A percentile compares a stretch with the other conserved stretches of the same genome.
These are phyloP conservation scores for Nysson spinosus DNA, from an alignment of 2,888 invertebrate genomes.

Conservation along the genomic window DNA sequence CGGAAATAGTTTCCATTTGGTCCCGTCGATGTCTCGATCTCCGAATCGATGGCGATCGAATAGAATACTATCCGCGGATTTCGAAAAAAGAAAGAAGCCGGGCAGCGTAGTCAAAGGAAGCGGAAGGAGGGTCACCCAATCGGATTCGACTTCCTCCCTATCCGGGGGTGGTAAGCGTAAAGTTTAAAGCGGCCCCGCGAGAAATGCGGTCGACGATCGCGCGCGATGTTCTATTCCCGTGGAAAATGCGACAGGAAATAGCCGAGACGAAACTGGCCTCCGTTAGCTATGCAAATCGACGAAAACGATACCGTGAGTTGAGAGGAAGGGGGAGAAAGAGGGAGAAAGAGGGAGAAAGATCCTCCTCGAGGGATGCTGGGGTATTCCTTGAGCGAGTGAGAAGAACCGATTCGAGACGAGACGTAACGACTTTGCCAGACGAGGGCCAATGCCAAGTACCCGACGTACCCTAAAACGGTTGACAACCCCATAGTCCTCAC, in stretches of 20 bases:
- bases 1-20: neutral
- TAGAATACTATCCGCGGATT: neutral
- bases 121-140: neutral
- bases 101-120: neutral
- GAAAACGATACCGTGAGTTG: conserved; percentile 38
- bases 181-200: conserved; percentile 53
- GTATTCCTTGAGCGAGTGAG: conserved; percentile 1
- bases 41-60: neutral
- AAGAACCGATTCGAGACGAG: conserved; percentile 36
- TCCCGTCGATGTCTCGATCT: neutral
- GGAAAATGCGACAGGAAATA: conserved; percentile 73
- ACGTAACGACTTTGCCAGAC: conserved; percentile 42
- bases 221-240: conserved; percentile 67
- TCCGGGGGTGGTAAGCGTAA: conserved; percentile 40
- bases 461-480: conserved; percentile 54
- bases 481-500: conserved; percentile 38
- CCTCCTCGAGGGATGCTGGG: neutral
- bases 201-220: conserved; percentile 69
- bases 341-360: neutral
- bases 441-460: conserved; percentile 65
- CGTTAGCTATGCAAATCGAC: conserved; percentile 59
- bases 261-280: conserved; percentile 69
- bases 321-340: conserved; percentile 21
- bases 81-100: neutral
- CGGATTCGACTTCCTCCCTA: neutral